Evolutionary conservation across 2,113 vertebrate genomes (phyloP), one percentile per base, ranked within the genome.

Genomic region (Trinectes maculatus): DNA sequence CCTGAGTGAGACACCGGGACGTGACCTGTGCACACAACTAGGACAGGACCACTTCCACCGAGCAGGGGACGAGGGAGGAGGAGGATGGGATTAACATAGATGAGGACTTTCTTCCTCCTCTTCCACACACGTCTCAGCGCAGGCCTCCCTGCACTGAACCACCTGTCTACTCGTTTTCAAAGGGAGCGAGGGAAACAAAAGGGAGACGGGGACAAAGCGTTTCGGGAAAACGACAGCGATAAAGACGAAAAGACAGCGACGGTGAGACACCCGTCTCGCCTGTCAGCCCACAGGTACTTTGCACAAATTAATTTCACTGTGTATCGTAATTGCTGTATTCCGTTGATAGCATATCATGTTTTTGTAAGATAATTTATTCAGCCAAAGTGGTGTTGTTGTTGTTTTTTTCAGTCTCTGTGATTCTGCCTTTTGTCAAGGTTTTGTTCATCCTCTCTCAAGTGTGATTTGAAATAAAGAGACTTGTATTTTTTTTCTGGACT

Each of bases 311-410:
- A 77, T 66, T 78, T 75, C 61, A 54, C 55, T 61, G 59, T 69
- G 64, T 84, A 68, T 74, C 80, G 47, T 74, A 51, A 67, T 79
- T 29, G 40, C 60, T 80, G 57, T 58, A 68, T 68, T 53, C 73
- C 83, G 67, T 47, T 75, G 61, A 75, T 70, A 73, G 54, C 34
- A 62, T 70, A 66, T 75, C 24, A 80, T 70, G 74, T 89, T 86
- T 56, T 88, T 89, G 42, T 85, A 78, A 78, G 37, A 68, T 87
- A 74, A 85, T 82, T 85, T 86, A 80, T 90, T 83, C 82, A 75
- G 91, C 90, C 91, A 91, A 92, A 91, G 64, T 53, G 43, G 46
- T 86, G 42, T n/a, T 19, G 40, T 9, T 12, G 15, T 51, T 48
- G 57, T 68, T 59, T 74, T 66, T 81, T 60, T 82, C 58, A 61